Percentiles rank a stretch among this genome's conserved stretches.
Evolutionary conservation across 2,797 vertebrate genomes (phyloP).

Genomic region (Petrocephalus sullivani): DNA sequence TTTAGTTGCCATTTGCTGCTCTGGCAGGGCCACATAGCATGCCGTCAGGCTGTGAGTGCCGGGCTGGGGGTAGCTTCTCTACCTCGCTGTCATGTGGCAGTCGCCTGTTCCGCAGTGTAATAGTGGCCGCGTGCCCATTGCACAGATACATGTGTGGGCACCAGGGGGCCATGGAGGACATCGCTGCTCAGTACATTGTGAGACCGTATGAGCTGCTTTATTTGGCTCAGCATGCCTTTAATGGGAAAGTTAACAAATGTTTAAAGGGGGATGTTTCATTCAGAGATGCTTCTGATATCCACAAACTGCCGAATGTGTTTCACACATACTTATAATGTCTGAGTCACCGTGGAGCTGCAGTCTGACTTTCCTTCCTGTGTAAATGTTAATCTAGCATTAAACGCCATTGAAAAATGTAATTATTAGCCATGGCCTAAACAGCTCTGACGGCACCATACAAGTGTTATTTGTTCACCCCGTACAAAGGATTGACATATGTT

Average conservation of each 20-base stretch:
- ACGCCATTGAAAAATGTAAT: background rate
- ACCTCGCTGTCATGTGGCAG: background rate
- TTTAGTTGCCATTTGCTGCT: background rate
- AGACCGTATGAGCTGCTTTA: background rate
- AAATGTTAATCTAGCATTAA: conserved; percentile 6
- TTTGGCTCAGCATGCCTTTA: background rate
- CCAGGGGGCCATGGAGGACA: background rate
- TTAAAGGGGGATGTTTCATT: background rate
- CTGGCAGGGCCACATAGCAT: background rate
- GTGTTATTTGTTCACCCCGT: background rate
- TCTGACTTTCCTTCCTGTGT: background rate
- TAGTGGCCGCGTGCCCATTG: background rate
- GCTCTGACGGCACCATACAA: background rate
- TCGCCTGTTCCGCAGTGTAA: background rate
- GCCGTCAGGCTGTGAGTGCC: background rate
- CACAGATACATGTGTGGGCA: background rate
- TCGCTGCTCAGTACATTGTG: background rate
- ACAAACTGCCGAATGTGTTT: background rate
- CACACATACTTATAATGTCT: background rate
- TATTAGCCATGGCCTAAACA: background rate
- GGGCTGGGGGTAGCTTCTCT: background rate
- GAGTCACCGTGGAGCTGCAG: background rate
- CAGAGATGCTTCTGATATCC: conserved; percentile 1
- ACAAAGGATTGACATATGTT: conserved; percentile 23
- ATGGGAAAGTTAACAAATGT: background rate